Conservation (phyloP, 2,888 invertebrate species). For the Tinea pellionella region DNA sequence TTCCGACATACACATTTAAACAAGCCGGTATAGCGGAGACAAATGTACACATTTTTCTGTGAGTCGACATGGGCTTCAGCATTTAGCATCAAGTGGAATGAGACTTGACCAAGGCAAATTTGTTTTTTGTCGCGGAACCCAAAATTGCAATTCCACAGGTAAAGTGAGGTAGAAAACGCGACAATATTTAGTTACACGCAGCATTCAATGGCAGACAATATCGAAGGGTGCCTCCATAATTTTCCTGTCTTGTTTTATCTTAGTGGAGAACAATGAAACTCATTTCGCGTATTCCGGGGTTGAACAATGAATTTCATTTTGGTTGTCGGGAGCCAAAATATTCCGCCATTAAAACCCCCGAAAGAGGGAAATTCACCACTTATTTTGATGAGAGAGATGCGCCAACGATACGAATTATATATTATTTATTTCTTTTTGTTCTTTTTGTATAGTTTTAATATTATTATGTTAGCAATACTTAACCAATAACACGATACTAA, state of each 20-base stretch:
- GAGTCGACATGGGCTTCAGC: no score
- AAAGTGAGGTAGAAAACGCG: conserved; percentile 26
- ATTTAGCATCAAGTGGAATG: no score
- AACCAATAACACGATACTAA: no score
- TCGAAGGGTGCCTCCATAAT: conserved; percentile 44
- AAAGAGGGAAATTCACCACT: conserved; percentile 17
- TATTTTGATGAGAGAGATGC: background rate
- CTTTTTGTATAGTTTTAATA: background rate
- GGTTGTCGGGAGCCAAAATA: conserved; percentile 49
- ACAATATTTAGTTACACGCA: conserved; percentile 41
- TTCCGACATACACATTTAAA: no score
- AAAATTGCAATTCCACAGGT: conserved; percentile 5
- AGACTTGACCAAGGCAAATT: no score
- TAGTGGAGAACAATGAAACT: conserved; percentile 48
- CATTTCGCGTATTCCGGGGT: conserved; percentile 36
- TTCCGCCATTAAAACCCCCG: conserved; percentile 47
- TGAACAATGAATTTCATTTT: conserved; percentile 56
- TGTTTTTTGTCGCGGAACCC: background rate
- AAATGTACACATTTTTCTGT: no score
- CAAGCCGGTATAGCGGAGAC: no score
- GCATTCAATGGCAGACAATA: conserved; percentile 47
- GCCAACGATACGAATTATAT: background rate
- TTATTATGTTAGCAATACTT: no score
- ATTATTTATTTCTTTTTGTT: background rate
- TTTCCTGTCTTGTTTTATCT: conserved; percentile 59